phyloP scores from a whole-genome alignment of 2,888 invertebrate genomes.

The Augochlorella aurata region DNA sequence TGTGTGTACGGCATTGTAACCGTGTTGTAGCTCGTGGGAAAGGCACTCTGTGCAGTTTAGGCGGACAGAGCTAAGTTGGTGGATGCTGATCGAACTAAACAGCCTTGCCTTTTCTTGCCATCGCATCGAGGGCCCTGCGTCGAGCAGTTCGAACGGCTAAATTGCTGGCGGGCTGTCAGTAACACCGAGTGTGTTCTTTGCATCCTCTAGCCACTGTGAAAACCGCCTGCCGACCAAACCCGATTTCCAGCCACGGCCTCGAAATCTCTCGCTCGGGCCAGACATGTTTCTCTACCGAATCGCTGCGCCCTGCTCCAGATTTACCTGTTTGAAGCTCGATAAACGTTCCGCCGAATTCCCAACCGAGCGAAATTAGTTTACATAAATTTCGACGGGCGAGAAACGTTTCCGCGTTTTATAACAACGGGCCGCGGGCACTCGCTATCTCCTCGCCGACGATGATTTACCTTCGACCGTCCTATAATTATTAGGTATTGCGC shows the following conservation, averaged over 20 bases:
- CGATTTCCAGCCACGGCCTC: constrained; percentile 45
- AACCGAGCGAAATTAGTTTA: constrained; percentile 41
- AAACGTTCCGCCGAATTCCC: constrained; percentile 25
- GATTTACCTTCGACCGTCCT: background rate
- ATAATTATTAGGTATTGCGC: background rate
- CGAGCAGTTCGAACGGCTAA: constrained; percentile 67
- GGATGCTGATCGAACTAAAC: constrained; percentile 25
- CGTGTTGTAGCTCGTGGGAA: constrained; percentile 61
- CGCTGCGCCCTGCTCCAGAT: constrained; percentile 22
- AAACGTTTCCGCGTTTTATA: constrained; percentile 28
- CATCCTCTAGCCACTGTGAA: constrained; percentile 49
- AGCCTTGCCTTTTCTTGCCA: constrained; percentile 51
- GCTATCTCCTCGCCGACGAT: background rate
- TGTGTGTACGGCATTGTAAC: constrained; percentile 34
- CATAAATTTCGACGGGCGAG: constrained; percentile 15
- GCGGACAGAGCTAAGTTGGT: constrained; percentile 22
- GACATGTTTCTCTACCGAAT: too few relatives aligned
- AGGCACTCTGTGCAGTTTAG: constrained; percentile 47
- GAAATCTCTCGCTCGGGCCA: background rate
- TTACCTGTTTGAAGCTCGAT: constrained; percentile 26
- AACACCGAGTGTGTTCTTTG: constrained; percentile 63
- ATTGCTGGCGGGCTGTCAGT: constrained; percentile 63
- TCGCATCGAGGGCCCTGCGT: constrained; percentile 54
- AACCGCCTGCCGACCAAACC: constrained; percentile 55
- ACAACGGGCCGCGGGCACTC: background rate